phyloP scores from a whole-genome alignment of 2,797 vertebrate species.

The Pterois miles region DNA sequence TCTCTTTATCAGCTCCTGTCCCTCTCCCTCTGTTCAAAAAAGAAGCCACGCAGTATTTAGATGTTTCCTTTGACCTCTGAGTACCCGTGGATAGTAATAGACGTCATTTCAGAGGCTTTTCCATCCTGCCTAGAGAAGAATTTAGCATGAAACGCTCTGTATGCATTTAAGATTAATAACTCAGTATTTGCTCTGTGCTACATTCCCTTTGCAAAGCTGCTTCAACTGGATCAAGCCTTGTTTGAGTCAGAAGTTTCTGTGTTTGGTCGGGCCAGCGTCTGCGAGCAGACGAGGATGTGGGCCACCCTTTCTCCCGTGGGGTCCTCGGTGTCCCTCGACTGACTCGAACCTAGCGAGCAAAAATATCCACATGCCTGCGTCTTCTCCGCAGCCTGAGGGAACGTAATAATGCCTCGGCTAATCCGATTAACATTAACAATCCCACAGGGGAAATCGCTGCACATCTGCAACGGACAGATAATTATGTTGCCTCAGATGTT shows the following conservation, averaged over 20 bases:
- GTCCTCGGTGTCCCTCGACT: conserved; percentile 59
- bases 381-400: conserved; percentile 70
- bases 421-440: conserved; percentile 85
- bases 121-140: background rate
- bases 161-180: conserved; percentile 26
- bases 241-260: conserved; percentile 33
- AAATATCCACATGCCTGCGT: conserved; percentile 73
- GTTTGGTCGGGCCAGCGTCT: conserved; percentile 12
- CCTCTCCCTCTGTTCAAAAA: background rate
- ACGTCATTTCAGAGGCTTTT: background rate
- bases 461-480: conserved; percentile 84
- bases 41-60: background rate
- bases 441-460: conserved; percentile 78
- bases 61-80: conserved; percentile 7
- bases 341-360: conserved; percentile 69
- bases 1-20: conserved; percentile 36
- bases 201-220: conserved; percentile 30
- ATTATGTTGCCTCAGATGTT: conserved; percentile 80
- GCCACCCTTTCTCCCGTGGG: conserved; percentile 46
- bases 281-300: conserved; percentile 46
- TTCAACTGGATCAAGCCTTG: conserved; percentile 25
- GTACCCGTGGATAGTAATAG: background rate
- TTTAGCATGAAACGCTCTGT: background rate
- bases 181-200: conserved; percentile 17
- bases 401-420: conserved; percentile 81